phyloP scores from a whole-genome alignment of 2,888 invertebrate genomes.

The Dicroscelio sp. region DNA sequence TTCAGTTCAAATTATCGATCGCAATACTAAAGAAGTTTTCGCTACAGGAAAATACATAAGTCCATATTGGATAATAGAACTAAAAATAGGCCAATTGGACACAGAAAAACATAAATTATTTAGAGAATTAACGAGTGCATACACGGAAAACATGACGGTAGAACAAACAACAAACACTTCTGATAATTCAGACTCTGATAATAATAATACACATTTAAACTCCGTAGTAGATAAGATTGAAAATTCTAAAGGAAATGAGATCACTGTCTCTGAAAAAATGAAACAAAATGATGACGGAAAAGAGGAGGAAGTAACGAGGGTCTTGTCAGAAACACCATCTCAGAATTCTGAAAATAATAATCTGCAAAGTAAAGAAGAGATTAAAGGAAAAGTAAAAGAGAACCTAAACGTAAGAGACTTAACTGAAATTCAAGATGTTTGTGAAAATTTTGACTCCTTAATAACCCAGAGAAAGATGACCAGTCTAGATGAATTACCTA shows the following conservation, averaged over 20 bases:
- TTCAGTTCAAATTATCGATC: neutral
- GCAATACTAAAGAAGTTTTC: neutral
- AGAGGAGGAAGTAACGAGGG: neutral
- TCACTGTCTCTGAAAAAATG: neutral
- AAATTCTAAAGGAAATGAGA: neutral
- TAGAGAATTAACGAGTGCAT: neutral
- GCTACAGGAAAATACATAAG: neutral
- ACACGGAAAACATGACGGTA: neutral
- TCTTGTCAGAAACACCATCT: neutral
- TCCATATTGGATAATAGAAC: neutral
- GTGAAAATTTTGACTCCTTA: neutral
- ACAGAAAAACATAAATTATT: neutral
- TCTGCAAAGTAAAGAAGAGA: neutral
- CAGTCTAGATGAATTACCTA: neutral
- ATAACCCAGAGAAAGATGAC: neutral
- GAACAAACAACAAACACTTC: neutral
- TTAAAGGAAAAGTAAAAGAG: neutral
- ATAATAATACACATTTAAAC: neutral
- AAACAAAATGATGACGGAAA: neutral
- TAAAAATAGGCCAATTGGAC: neutral
- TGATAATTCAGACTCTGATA: neutral
- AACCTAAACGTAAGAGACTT: neutral
- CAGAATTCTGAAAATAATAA: neutral
- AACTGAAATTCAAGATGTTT: neutral
- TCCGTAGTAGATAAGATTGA: neutral